phyloP scores from a whole-genome alignment of 2,113 vertebrate genomes.

The Cyprinodon variegatus region DNA sequence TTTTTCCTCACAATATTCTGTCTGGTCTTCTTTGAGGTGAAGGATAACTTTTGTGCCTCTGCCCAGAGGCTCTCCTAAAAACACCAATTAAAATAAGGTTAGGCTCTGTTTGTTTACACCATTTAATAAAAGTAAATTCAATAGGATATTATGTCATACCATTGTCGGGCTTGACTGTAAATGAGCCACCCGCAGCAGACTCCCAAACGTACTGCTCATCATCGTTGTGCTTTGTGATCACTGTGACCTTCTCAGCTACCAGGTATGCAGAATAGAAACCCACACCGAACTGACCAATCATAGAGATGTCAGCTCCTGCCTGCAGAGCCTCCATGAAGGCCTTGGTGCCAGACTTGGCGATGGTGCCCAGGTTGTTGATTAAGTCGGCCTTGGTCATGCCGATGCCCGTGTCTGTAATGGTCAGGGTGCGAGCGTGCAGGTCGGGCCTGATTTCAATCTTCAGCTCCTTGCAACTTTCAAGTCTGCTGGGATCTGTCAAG shows the following conservation, averaged over 20 bases:
- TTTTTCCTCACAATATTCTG: constrained; percentile 84
- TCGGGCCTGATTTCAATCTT: constrained; percentile 83
- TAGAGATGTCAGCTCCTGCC: constrained; percentile 84
- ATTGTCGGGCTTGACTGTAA: constrained; percentile 77
- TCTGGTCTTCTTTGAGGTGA: constrained; percentile 84
- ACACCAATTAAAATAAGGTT: background rate
- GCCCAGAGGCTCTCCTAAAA: constrained; percentile 75
- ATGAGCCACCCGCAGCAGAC: constrained; percentile 84
- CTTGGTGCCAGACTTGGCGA: constrained; percentile 85
- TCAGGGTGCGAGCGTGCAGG: constrained; percentile 75
- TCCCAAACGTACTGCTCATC: constrained; percentile 87
- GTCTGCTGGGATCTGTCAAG: constrained; percentile 81
- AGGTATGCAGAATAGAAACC: constrained; percentile 86
- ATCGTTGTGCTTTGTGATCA: constrained; percentile 85
- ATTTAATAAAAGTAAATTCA: background rate
- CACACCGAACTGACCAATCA: constrained; percentile 86
- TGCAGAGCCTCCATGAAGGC: constrained; percentile 86
- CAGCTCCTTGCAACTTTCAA: constrained; percentile 83
- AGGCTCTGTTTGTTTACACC: background rate
- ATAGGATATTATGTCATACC: constrained; percentile 47
- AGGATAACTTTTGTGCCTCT: constrained; percentile 83
- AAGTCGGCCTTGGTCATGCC: constrained; percentile 86
- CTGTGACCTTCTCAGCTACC: constrained; percentile 83
- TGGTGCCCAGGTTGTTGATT: constrained; percentile 86
- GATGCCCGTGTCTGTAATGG: constrained; percentile 80